Conservation (phyloP, 2,113 vertebrate species). For the Halichoerus grypus region DNA sequence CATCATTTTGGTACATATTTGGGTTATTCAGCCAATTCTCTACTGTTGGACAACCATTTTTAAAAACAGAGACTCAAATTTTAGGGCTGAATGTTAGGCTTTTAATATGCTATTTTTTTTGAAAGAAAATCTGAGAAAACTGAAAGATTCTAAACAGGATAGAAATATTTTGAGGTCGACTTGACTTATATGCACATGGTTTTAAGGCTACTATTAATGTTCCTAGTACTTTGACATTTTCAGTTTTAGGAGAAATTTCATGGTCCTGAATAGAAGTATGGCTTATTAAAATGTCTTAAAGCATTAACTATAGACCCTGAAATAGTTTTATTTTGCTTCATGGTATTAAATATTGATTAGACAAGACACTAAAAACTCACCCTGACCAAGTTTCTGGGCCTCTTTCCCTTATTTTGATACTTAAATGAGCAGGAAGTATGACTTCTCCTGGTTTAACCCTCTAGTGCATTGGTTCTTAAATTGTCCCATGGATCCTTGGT, state of each 20-base stretch:
- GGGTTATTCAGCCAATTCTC: background rate
- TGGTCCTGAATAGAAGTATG: slow-evolving; percentile 15
- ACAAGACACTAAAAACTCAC: background rate
- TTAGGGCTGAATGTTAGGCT: background rate
- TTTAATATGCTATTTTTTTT: background rate
- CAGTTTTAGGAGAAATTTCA: slow-evolving; percentile 52
- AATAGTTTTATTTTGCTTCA: slow-evolving; percentile 25
- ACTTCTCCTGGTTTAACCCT: background rate
- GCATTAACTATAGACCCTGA: slow-evolving; percentile 15
- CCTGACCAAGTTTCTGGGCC: background rate
- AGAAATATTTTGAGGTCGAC: slow-evolving; percentile 18
- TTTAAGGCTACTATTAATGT: background rate
- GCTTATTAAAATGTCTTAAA: slow-evolving; percentile 40
- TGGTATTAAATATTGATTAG: slow-evolving; percentile 9
- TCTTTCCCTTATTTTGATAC: slow-evolving; percentile 28
- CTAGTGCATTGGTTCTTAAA: background rate
- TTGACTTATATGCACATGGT: background rate
- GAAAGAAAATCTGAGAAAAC: slow-evolving; percentile 31
- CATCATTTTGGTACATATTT: background rate
- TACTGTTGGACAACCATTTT: background rate
- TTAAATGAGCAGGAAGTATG: background rate
- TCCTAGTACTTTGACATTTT: background rate
- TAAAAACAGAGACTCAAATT: slow-evolving; percentile 14
- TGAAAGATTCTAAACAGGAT: background rate
- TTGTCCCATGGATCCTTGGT: background rate